Conservation (phyloP, 2,888 invertebrate genomes). For the Disparrhopalites patrizii region DNA sequence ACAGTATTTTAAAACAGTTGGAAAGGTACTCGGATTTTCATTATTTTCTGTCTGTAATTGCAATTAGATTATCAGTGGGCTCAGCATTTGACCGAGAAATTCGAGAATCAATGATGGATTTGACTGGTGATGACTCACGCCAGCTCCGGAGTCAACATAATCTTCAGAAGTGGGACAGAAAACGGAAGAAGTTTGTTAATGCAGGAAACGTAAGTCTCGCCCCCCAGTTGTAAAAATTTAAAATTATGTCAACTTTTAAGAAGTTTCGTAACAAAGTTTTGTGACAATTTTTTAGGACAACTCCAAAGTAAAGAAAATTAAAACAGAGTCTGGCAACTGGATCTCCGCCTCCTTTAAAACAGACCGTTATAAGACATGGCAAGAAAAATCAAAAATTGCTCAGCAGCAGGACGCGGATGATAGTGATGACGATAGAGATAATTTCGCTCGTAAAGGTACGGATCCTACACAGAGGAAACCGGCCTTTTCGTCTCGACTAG, state of each 20-base stretch:
- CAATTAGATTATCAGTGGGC: constrained; percentile 64
- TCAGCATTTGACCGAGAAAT: constrained; percentile 77
- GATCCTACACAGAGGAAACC: constrained; percentile 30
- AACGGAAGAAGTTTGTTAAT: constrained; percentile 88
- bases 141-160: constrained; percentile 60
- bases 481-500: constrained; percentile 39
- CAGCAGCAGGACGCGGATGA: constrained; percentile 52
- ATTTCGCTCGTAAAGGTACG: constrained; percentile 16
- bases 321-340: constrained; percentile 92
- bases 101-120: constrained; percentile 71
- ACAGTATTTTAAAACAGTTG: constrained; percentile 1
- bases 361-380: constrained; percentile 83
- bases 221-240: not conserved
- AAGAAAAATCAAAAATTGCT: constrained; percentile 64
- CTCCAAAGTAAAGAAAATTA: constrained; percentile 68
- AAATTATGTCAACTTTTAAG: not conserved
- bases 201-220: constrained; percentile 55
- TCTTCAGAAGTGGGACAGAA: constrained; percentile 80
- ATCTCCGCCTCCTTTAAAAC: constrained; percentile 93
- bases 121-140: constrained; percentile 75
- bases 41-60: no score
- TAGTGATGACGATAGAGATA: constrained; percentile 50
- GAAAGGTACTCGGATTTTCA: no score
- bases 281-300: constrained; percentile 52
- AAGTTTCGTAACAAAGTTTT: constrained; percentile 4